Evolutionary conservation across 2,797 vertebrate genomes (phyloP), one percentile per base, ranked within the genome.

Genomic region (Hybognathus amarus): DNA sequence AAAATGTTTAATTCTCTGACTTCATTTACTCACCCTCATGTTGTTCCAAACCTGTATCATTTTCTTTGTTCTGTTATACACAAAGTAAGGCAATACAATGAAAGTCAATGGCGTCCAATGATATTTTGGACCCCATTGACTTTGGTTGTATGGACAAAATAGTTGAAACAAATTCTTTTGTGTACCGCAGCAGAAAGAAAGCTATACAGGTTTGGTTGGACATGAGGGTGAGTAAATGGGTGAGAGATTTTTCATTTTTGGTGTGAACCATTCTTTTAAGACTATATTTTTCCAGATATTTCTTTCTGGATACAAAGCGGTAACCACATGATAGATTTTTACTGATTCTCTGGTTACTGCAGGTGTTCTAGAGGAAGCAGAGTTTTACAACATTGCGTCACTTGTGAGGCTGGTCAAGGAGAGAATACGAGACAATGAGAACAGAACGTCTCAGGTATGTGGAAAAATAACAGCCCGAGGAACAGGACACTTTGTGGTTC

Each of bases 301-400:
- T 73, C 11, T 63, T 50, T 81, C 6, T 77, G 36, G 61, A 42
- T 45, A 18, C 52, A 70, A 59, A 70, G 66, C 52, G 17, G 52
- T 45, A 42, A 30, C 17, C 52, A 17, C 67, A 47, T 45, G 38
- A 61, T 45, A 6, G 15, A 70, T 59, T 22, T 27, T 74, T 5
- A 20, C 30, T 18, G 33, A 66, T 83, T 77, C 27, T 61, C 20
- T 59, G 33, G 5, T n/a, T 54, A n/a, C 52, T 80, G 64, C 87
- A 99, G 98, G 98, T 33, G 98, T 99, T 68, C 94, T 99, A n/a
- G 98, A 99, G 87, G 98, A 99, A 92, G 98, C 98, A 0, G 98
- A 99, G 92, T 99, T 99, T 90, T 99, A 99, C 93, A 99, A 99
- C 90, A 99, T 99, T 0, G 97, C 96, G 0, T 98, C 97, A 0